Evolutionary conservation across 1,140 invertebrate genomes (phyloP), one percentile per base, ranked within the genome.

Genomic region (Eurosta solidaginis): DNA sequence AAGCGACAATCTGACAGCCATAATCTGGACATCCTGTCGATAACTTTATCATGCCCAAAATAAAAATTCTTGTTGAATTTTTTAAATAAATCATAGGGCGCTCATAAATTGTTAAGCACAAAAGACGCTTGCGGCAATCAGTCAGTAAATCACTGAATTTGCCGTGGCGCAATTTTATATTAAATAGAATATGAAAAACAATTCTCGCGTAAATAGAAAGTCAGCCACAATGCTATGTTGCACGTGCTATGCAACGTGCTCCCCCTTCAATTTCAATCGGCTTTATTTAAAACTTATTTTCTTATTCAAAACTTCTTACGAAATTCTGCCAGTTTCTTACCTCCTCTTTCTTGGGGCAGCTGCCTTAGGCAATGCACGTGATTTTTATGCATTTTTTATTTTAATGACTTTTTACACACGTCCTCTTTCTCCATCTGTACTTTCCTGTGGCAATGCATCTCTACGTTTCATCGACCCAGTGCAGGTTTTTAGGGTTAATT

Each of bases 21-120:
- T 68, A 42, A 68, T 68, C 59, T 68, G 36, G 59, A 68, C 59
- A 68, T 68, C 59, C 59, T 68, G 59, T 68, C 59, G 59, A 68
- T 68, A 68, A 40, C 59, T 42, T 68, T 33, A 68, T 68, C 33
- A 40, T 17, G 14, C 22, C 17, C 22, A 54, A 59, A 59, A 42
- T 1, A 42, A 29, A 36, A 36, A 59, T 17, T 59, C n/a, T n/a
- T n/a, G n/a, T n/a, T n/a, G n/a, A n/a, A n/a, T n/a, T n/a, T n/a
- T n/a, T n/a, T n/a, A n/a, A n/a, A n/a, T 9, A 27, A 40, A 22
- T 68, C 27, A 20, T 59, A 36, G 1, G 27, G 22, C 3, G n/a
- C n/a, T n/a, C n/a, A n/a, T n/a, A n/a, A n/a, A n/a, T n/a, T n/a
- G n/a, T n/a, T n/a, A n/a, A n/a, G n/a, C n/a, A n/a, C n/a, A n/a